A percentile compares a stretch with the other conserved stretches of the same genome.
phyloP scores from a whole-genome alignment of 2,888 invertebrate genomes.

The Dynastes hyllus region DNA sequence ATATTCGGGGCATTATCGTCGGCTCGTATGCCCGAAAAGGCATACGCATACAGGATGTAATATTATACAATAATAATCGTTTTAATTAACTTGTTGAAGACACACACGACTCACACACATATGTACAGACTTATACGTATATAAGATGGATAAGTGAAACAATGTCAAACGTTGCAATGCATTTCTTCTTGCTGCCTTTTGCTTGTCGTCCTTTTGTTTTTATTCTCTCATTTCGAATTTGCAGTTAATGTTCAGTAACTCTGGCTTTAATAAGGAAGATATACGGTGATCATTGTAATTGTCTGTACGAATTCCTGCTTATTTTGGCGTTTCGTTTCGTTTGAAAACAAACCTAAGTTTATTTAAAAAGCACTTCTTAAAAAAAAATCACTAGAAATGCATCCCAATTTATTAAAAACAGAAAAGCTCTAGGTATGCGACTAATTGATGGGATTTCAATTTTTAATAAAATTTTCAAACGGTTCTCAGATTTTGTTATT shows the following conservation, averaged over 20 bases:
- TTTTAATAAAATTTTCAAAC: too few relatives aligned
- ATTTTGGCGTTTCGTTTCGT: not conserved
- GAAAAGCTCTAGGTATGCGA: too few relatives aligned
- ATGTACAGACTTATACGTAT: not conserved
- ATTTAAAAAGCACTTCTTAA: not conserved
- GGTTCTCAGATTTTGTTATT: too few relatives aligned
- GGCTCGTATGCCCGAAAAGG: constrained; percentile 8
- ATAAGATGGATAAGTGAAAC: constrained; percentile 16
- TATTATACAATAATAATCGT: constrained; percentile 39
- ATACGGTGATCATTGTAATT: constrained; percentile 3
- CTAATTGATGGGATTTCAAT: too few relatives aligned
- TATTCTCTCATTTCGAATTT: not conserved
- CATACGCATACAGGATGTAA: constrained; percentile 11
- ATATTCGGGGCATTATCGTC: constrained; percentile 33
- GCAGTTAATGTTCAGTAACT: constrained; percentile 18
- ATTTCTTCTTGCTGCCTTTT: not conserved
- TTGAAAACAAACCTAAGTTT: too few relatives aligned
- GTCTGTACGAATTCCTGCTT: not conserved
- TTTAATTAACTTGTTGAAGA: constrained; percentile 47
- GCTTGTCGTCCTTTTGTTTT: not conserved
- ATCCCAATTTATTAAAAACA: too few relatives aligned
- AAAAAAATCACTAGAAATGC: too few relatives aligned
- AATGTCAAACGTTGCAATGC: not conserved
- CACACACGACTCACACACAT: constrained; percentile 1
- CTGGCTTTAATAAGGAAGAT: constrained; percentile 1